Percentiles rank a stretch among this genome's conserved stretches.
Conservation (phyloP, 2,888 invertebrate genomes). For the Priocnemis perturbator region DNA sequence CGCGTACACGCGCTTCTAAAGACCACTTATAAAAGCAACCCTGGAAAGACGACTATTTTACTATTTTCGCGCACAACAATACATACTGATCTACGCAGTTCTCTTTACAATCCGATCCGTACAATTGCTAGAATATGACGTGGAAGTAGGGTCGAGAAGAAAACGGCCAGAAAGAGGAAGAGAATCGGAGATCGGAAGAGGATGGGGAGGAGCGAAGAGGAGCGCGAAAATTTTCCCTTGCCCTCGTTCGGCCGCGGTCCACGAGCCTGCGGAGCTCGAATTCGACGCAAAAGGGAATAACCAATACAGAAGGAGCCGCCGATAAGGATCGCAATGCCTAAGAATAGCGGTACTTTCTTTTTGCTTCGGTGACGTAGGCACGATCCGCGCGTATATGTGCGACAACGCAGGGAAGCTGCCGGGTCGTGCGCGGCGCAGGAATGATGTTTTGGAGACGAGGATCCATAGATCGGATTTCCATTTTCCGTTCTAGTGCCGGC, state of each 20-base stretch:
- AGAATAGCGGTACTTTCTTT: constrained; percentile 70
- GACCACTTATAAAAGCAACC: no score
- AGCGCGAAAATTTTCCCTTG: constrained; percentile 21
- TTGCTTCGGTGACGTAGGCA: constrained; percentile 41
- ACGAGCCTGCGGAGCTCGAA: constrained; percentile 6
- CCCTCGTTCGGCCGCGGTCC: no score
- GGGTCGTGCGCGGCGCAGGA: constrained; percentile 14
- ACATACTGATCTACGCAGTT: no score
- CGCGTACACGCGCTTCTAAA: no score
- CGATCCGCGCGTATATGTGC: no score
- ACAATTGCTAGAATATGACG: no score
- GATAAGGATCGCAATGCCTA: constrained; percentile 55
- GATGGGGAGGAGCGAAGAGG: constrained; percentile 5
- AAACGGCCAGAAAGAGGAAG: neutral
- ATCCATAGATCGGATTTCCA: constrained; percentile 11
- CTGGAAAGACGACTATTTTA: no score
- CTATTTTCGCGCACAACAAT: no score
- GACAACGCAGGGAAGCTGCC: constrained; percentile 18
- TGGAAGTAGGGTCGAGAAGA: no score
- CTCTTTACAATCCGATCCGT: no score
- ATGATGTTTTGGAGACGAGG: constrained; percentile 22
- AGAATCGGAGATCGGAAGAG: neutral
- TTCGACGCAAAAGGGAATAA: constrained; percentile 46
- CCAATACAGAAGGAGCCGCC: constrained; percentile 56
- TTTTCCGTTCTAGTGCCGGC: no score